Percentiles rank a stretch among this genome's conserved stretches.
Evolutionary conservation across 1,140 invertebrate species (phyloP).

Genomic region (Brachionus paranguensis): DNA sequence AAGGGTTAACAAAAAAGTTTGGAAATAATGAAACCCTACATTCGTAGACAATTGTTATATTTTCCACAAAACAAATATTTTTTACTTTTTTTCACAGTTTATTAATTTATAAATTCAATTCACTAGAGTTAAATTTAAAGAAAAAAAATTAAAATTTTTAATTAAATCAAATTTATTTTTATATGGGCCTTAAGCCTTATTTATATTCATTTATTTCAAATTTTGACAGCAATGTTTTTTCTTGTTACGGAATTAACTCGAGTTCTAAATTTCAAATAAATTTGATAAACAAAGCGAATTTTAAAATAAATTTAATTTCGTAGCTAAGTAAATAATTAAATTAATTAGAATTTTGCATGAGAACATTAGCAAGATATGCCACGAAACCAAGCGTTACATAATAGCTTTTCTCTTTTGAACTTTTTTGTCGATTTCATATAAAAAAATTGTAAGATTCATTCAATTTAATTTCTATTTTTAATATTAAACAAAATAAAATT

Average conservation of each 20-base stretch:
- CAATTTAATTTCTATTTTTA: too few relatives aligned
- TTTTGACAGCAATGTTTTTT: neutral
- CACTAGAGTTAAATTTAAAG: neutral
- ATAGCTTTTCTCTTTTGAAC: neutral
- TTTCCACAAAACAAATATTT: neutral
- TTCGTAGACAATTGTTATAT: neutral
- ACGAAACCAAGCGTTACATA: neutral
- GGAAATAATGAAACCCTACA: neutral
- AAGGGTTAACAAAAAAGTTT: neutral
- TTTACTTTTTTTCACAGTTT: neutral
- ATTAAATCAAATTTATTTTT: neutral
- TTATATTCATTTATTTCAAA: neutral
- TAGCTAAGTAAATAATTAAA: neutral
- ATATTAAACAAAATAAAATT: neutral
- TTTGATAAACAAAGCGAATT: neutral
- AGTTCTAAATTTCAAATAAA: neutral
- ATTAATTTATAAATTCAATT: neutral
- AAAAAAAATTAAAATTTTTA: neutral
- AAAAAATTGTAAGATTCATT: neutral
- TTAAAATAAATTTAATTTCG: neutral
- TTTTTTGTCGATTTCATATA: neutral
- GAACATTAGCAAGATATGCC: neutral
- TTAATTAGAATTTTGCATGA: conserved; percentile 26
- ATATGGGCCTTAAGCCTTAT: neutral
- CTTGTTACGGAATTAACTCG: neutral